A percentile compares a stretch with the other conserved stretches of the same genome.
phyloP scores from a whole-genome alignment of 2,888 invertebrate species.

The Hipparchia sbordonii region DNA sequence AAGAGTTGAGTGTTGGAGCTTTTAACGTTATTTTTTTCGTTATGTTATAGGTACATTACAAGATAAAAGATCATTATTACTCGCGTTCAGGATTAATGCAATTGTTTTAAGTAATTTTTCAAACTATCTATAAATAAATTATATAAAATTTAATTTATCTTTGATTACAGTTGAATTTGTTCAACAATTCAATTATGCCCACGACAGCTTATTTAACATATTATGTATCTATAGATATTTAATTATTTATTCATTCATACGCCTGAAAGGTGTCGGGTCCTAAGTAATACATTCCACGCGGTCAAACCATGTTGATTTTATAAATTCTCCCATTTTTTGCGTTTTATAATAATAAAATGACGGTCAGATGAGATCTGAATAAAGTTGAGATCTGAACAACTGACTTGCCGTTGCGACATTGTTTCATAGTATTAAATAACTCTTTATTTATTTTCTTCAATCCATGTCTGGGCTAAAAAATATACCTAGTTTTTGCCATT shows the following conservation, averaged over 20 bases:
- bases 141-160: neutral
- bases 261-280: conserved; percentile 81
- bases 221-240: conserved; percentile 21
- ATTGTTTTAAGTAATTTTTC: neutral
- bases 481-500: neutral
- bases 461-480: neutral
- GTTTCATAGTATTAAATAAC: conserved; percentile 34
- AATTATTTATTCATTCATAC: conserved; percentile 54
- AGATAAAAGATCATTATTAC: no score
- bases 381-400: conserved; percentile 67
- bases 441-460: conserved; percentile 6
- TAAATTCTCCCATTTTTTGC: conserved; percentile 38
- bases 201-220: conserved; percentile 24
- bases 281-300: conserved; percentile 79
- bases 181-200: conserved; percentile 12
- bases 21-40: neutral
- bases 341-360: conserved; percentile 27
- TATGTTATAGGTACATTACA: no score
- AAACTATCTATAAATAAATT: neutral
- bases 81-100: no score
- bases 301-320: conserved; percentile 77
- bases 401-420: conserved; percentile 49
- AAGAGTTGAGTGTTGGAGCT: no score
- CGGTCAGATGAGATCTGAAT: conserved; percentile 72
- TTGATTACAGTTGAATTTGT: conserved; percentile 9